A percentile compares a stretch with the other conserved stretches of the same genome.
Conservation (phyloP, 2,888 invertebrate species). For the Autographa pulchrina region DNA sequence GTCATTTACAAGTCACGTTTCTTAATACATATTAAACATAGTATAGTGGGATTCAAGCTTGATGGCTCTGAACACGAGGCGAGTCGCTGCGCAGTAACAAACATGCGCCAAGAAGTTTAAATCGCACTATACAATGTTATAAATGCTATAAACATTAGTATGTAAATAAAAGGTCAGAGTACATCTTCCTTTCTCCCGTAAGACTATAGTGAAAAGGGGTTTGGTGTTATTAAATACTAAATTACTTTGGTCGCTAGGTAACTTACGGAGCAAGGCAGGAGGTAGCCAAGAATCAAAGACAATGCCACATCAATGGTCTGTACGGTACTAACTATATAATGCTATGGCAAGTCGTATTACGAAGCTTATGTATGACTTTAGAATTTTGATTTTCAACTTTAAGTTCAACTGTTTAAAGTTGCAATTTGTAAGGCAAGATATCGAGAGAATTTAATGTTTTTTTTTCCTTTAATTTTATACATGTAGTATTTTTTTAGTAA, state of each 20-base stretch:
- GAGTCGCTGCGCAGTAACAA: too few species aligned
- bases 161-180: too few species aligned
- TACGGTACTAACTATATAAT: slow-evolving; percentile 49
- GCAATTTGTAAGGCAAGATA: slow-evolving; percentile 2
- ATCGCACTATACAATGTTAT: too few species aligned
- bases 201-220: slow-evolving; percentile 49
- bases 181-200: slow-evolving; percentile 40
- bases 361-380: neutral
- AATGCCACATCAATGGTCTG: slow-evolving; percentile 67
- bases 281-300: slow-evolving; percentile 56
- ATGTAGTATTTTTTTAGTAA: too few species aligned
- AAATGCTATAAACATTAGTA: too few species aligned
- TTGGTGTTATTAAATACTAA: slow-evolving; percentile 64
- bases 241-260: slow-evolving; percentile 86
- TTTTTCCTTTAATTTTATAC: too few species aligned
- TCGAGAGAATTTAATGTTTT: neutral
- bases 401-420: neutral
- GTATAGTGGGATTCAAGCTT: too few species aligned
- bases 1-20: too few species aligned
- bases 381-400: slow-evolving; percentile 9
- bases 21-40: too few species aligned
- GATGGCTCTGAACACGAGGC: too few species aligned
- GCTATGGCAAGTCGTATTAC: slow-evolving; percentile 58
- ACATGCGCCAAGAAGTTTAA: too few species aligned
- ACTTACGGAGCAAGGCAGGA: slow-evolving; percentile 72